Conservation (phyloP, 2,797 vertebrate genomes). For the Lophotriccus pileatus region DNA sequence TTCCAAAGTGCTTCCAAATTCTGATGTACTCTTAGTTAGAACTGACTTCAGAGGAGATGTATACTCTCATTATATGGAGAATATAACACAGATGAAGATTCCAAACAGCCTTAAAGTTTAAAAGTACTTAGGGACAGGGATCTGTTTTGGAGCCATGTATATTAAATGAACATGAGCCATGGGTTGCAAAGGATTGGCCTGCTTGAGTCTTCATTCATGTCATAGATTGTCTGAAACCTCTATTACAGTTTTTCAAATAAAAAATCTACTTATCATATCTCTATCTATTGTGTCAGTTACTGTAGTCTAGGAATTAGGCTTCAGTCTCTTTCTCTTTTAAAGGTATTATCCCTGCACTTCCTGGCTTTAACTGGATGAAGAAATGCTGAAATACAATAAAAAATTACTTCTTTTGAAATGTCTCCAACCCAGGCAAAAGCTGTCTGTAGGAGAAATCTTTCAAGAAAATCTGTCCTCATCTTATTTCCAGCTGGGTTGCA, state of each 20-base stretch:
- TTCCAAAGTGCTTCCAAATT: not conserved
- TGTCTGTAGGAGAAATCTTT: not conserved
- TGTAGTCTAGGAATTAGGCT: not conserved
- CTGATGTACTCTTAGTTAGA: not conserved
- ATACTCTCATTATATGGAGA: not conserved
- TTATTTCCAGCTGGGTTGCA: slow-evolving; percentile 18
- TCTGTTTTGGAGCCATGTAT: not conserved
- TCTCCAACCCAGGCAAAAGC: not conserved
- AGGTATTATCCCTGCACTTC: not conserved
- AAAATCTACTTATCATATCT: not conserved
- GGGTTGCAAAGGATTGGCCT: not conserved
- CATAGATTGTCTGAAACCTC: not conserved
- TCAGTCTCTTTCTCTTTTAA: not conserved
- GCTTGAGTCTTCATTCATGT: not conserved
- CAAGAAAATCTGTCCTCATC: slow-evolving; percentile 44
- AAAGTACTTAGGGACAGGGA: not conserved
- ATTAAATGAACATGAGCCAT: not conserved
- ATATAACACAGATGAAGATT: not conserved
- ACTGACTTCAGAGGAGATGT: not conserved
- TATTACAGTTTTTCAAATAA: not conserved
- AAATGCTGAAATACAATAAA: slow-evolving; percentile 1
- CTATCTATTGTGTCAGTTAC: not conserved
- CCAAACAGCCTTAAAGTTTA: not conserved
- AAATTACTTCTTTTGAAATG: not conserved
- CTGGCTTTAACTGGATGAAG: not conserved